Conservation (phyloP, 2,113 vertebrate species). For the Erythrolamprus reginae region DNA sequence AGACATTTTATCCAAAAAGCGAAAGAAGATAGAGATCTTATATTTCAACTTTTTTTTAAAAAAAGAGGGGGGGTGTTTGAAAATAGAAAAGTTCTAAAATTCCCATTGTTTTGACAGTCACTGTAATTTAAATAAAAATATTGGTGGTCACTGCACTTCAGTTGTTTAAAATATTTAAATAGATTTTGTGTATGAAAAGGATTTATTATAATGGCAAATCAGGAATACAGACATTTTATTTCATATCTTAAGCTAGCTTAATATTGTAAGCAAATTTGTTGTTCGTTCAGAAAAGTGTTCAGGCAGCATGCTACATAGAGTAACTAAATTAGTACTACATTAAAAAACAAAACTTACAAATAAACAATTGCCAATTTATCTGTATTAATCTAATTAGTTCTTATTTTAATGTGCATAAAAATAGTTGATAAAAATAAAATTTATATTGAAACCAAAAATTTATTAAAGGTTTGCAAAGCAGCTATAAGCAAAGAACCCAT, state of each 20-base stretch:
- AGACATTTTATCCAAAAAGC: background rate
- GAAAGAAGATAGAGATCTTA: background rate
- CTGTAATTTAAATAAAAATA: slow-evolving; percentile 19
- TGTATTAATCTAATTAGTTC: slow-evolving; percentile 2
- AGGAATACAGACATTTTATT: slow-evolving; percentile 6
- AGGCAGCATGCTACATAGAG: slow-evolving; percentile 15
- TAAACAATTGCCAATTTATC: slow-evolving; percentile 4
- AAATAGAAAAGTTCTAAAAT: background rate
- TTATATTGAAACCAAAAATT: background rate
- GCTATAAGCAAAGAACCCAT: too few relatives aligned
- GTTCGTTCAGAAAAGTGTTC: slow-evolving; percentile 18
- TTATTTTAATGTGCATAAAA: background rate
- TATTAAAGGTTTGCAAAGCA: too few relatives aligned
- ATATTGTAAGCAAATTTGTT: slow-evolving; percentile 6
- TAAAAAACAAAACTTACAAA: background rate
- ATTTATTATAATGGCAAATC: slow-evolving; percentile 17
- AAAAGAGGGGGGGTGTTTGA: too few relatives aligned
- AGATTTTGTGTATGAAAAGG: slow-evolving; percentile 8
- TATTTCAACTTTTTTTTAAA: background rate
- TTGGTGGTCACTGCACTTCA: background rate
- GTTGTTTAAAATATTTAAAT: slow-evolving; percentile 9
- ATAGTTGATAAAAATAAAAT: background rate
- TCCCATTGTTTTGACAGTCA: background rate
- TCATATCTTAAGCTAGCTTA: slow-evolving; percentile 11
- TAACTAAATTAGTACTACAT: slow-evolving; percentile 6